Evolutionary conservation across 1,140 invertebrate species (phyloP), one percentile per base, ranked within the genome.

Genomic region (Hypothenemus hampei): DNA sequence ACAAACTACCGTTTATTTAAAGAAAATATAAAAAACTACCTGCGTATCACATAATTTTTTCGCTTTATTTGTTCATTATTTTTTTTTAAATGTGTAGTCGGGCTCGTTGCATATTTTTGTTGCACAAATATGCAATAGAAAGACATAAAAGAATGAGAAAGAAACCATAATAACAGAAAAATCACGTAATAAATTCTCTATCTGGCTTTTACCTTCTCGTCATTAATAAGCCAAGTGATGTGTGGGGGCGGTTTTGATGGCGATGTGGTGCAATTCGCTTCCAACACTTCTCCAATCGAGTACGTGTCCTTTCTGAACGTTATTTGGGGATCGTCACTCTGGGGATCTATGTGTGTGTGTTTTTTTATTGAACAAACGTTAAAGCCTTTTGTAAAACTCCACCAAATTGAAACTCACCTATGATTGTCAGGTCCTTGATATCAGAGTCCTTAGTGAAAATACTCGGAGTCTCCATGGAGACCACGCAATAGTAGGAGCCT

Each of bases 211-310:
- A 89, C 87, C 81, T 86, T 84, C 68, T 84, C 78, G 57, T 82
- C 83, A 72, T 91, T 91, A 66, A 91, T 83, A 60, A 87, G 77
- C 87, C 87, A 91, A 43, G 85, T 87, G 65, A 91, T 80, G 64
- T 87, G 81, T 4, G 87, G 86, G 15, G 85, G 81, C 18, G 87
- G 88, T 57, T 78, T 76, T 2, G 86, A 83, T 1, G 82, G 77
- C 16, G 81, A 79, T 29, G 86, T 88, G 51, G 85, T 85, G 67
- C 87, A 89, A 58, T 86, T 84, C 4, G 86, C 86, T 65, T 87
- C 82, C 44, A 91, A 69, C 59, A 76, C 76, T 59, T 89, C 86
- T 33, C 81, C 84, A 3, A 86, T 76, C 35, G 75, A 75, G 65
- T 86, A 83, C 50, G 77, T 76, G 44, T 76, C 74, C 63, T 87